Base-by-base conservation (phyloP, 92 coral and sea anemone genomes). In the Montipora capitata region DNA sequence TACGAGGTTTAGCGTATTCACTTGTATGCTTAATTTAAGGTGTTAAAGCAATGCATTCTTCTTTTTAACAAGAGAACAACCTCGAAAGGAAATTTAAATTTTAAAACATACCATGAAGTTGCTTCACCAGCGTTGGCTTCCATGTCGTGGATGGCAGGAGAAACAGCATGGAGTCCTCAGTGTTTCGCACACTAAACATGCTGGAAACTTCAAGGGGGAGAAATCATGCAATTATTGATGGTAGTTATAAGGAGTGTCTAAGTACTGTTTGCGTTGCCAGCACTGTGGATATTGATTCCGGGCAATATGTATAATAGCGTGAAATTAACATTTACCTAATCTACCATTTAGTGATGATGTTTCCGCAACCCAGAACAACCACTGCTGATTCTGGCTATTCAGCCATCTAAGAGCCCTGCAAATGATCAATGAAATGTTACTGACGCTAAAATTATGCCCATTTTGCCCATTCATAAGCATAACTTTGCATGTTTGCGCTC, bases 391-490 rank as follows among this genome's bases (percentile, higher is more conserved):
- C 77, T 72, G 38, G 51, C 58, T 72, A 72, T 72, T 72, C 77
- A 72, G 77, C 77, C 77, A 72, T 72, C 77, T 72, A 7, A 72
- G 77, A 72, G 54, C 77, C 57, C 77, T 72, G 77, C 49, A 72
- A 72, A 72, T 4, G 77, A 72, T 72, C 77, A 72, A 72, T 72
- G 39, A 72, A 72, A 72, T 40, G 77, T 45, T 13, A 72, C 58
- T 16, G 77, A 27, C 35, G 35, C 35, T n/a, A n/a, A 27, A 27
- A 27, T 27, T 20, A 27, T 27, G 35, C n/a, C 35, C 35, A n/a
- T n/a, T 42, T 72, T 72, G 57, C 77, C 56, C 77, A 72, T 72
- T 72, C 77, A 72, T 41, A 72, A 72, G 77, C 52, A 72, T n/a
- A n/a, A n/a, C n/a, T n/a, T n/a, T n/a, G n/a, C n/a, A n/a, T n/a